phyloP scores from a whole-genome alignment of 2,888 invertebrate genomes.

The Ephialtes manifestator region DNA sequence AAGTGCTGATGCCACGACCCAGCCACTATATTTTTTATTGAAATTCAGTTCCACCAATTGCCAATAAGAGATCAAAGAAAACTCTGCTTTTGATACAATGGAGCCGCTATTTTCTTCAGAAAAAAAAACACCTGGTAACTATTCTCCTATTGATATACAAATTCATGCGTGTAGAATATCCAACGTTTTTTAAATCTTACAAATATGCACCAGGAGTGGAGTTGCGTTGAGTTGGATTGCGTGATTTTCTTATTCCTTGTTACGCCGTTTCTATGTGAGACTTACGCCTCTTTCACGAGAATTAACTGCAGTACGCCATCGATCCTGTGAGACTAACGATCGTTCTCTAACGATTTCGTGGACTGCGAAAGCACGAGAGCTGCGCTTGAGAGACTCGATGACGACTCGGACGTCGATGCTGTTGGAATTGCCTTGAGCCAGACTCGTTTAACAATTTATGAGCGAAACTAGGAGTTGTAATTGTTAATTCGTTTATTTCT shows the following conservation, averaged over 20 bases:
- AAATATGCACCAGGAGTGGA: slow-evolving; percentile 26
- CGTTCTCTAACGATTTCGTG: slow-evolving; percentile 68
- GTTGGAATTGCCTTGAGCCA: slow-evolving; percentile 53
- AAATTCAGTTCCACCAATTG: too few species aligned
- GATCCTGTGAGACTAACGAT: slow-evolving; percentile 67
- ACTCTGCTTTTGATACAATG: too few species aligned
- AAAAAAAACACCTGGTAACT: too few species aligned
- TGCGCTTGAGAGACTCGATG: slow-evolving; percentile 34
- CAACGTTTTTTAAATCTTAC: slow-evolving; percentile 1
- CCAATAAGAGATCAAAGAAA: too few species aligned
- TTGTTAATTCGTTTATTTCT: slow-evolving; percentile 62
- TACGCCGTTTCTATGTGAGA: slow-evolving; percentile 44
- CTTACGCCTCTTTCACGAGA: slow-evolving; percentile 58
- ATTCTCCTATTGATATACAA: too few species aligned
- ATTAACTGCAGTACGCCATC: slow-evolving; percentile 58
- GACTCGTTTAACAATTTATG: slow-evolving; percentile 57
- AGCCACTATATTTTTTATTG: too few species aligned
- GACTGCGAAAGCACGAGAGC: slow-evolving; percentile 55
- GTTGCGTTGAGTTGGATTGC: slow-evolving; percentile 55
- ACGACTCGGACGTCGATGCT: slow-evolving; percentile 17
- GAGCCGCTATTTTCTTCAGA: too few species aligned
- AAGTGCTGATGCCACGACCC: too few species aligned
- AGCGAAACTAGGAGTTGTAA: slow-evolving; percentile 50
- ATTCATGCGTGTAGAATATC: not conserved
- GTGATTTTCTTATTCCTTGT: slow-evolving; percentile 52